These are phyloP conservation scores for Tromatobia lineatoria DNA, from an alignment of 2,888 invertebrate genomes.

Conservation along the genomic window DNA sequence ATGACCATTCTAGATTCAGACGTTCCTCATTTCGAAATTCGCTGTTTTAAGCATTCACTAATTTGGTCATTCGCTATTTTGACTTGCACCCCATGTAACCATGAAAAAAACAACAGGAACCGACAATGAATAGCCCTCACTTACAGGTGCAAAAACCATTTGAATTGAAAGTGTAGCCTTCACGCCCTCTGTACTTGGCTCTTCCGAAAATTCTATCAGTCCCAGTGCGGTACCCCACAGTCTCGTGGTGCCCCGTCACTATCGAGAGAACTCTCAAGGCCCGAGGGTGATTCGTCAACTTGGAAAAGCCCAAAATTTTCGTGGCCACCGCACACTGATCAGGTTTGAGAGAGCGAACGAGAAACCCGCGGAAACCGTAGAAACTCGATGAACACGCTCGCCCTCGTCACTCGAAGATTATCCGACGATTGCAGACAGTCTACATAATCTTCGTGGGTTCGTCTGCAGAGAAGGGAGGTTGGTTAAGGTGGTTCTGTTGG, in stretches of 20 bases:
- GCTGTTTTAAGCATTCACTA: too few species aligned
- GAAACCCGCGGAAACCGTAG: slow-evolving; percentile 7
- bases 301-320: slow-evolving; percentile 72
- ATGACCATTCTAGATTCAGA: too few species aligned
- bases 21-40: too few species aligned
- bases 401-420: slow-evolving; percentile 63
- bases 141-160: background rate
- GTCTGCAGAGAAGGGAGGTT: slow-evolving; percentile 10
- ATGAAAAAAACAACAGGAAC: background rate
- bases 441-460: slow-evolving; percentile 74
- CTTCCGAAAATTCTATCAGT: background rate
- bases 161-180: background rate
- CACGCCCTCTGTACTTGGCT: background rate
- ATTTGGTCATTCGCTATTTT: too few species aligned
- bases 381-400: slow-evolving; percentile 53
- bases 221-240: slow-evolving; percentile 54
- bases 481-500: slow-evolving; percentile 32
- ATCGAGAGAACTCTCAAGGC: slow-evolving; percentile 69
- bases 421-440: slow-evolving; percentile 73
- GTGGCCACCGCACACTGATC: slow-evolving; percentile 50
- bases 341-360: background rate
- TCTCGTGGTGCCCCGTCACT: slow-evolving; percentile 51
- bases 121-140: background rate
- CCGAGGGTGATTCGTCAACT: slow-evolving; percentile 67
- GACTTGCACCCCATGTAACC: too few species aligned